A percentile compares a stretch with the other conserved stretches of the same genome.
Conservation (phyloP, 2,888 invertebrate species). For the Plusia festucae region DNA sequence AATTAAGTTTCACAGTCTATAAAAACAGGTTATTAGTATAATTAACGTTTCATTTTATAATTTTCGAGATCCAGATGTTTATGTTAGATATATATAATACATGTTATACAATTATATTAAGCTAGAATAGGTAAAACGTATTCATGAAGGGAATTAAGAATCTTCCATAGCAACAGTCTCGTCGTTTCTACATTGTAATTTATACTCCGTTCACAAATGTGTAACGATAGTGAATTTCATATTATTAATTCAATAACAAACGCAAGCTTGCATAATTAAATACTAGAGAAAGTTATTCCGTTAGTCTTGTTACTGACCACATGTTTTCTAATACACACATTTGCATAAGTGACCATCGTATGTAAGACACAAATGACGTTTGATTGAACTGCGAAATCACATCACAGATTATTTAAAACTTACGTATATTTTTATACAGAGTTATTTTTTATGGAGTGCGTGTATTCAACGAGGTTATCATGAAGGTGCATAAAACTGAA, state of each 20-base stretch:
- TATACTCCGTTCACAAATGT: slow-evolving; percentile 16
- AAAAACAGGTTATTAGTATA: background rate
- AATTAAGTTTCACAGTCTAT: no score
- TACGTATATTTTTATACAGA: no score
- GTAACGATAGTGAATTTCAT: slow-evolving; percentile 46
- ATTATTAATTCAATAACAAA: slow-evolving; percentile 56
- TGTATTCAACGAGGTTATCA: no score
- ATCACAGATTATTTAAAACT: background rate
- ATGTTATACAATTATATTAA: no score
- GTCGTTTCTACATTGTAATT: slow-evolving; percentile 12
- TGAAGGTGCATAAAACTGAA: no score
- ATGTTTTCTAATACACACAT: slow-evolving; percentile 55
- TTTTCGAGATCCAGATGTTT: background rate
- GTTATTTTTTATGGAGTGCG: no score
- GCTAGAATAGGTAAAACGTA: background rate
- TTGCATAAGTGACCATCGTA: slow-evolving; percentile 41
- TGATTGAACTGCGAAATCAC: slow-evolving; percentile 5
- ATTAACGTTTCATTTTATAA: background rate
- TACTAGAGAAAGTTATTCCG: slow-evolving; percentile 55
- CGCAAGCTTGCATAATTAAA: slow-evolving; percentile 56
- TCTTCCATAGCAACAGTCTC: slow-evolving; percentile 10
- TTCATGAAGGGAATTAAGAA: background rate
- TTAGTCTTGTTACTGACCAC: slow-evolving; percentile 46
- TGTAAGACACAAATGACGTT: slow-evolving; percentile 11
- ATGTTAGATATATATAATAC: background rate